phyloP scores from a whole-genome alignment of 2,888 invertebrate species.

The Xanthorhoe designata region DNA sequence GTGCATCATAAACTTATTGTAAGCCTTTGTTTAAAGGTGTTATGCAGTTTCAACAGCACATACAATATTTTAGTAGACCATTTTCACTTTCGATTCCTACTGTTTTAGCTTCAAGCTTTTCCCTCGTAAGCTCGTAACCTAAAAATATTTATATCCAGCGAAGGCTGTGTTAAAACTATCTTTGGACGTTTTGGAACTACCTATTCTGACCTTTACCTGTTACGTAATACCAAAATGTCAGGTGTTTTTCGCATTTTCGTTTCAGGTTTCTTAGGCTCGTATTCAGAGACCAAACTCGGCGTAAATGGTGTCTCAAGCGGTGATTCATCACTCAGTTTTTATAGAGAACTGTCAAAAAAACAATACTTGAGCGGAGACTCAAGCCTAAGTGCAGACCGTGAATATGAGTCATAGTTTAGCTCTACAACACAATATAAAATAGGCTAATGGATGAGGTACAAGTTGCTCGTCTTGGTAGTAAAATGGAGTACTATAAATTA shows the following conservation, averaged over 20 bases:
- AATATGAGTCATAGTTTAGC: too few species aligned
- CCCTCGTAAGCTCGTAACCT: neutral
- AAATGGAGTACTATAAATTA: too few species aligned
- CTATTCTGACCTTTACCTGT: neutral
- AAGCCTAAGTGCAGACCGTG: too few species aligned
- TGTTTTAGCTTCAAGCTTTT: neutral
- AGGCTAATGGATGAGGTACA: too few species aligned
- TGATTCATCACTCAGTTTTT: too few species aligned
- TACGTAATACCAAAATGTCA: constrained; percentile 3
- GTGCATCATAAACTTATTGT: neutral
- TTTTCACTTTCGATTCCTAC: neutral
- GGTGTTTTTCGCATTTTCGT: neutral
- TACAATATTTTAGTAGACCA: neutral
- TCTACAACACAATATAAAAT: too few species aligned
- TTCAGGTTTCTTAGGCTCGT: too few species aligned
- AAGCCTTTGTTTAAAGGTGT: neutral
- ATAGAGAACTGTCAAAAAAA: too few species aligned
- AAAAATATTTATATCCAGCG: neutral
- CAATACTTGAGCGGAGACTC: too few species aligned
- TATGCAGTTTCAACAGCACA: neutral
- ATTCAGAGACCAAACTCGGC: too few species aligned
- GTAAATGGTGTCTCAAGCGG: too few species aligned
- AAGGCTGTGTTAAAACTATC: neutral
- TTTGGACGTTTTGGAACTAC: neutral
- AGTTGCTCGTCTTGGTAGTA: too few species aligned